A percentile compares a stretch with the other conserved stretches of the same genome.
Conservation (phyloP, 2,797 vertebrate genomes). For the Artibeus lituratus region DNA sequence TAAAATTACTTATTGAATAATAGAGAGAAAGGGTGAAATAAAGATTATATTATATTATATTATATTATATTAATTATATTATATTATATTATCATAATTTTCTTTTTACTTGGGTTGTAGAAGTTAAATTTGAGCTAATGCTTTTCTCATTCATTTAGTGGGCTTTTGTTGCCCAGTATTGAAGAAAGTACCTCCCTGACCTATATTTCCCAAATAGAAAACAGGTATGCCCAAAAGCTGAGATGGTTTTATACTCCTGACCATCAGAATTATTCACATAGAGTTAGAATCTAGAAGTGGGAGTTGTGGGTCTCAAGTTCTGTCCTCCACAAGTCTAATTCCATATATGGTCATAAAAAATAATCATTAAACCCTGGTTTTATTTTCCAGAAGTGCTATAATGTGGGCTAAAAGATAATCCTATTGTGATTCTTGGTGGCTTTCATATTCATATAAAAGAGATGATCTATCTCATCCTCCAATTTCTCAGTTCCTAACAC, state of each 20-base stretch:
- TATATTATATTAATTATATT: background rate
- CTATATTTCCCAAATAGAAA: background rate
- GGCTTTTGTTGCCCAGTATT: background rate
- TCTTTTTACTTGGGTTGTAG: background rate
- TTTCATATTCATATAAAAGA: background rate
- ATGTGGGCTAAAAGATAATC: background rate
- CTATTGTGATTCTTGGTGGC: background rate
- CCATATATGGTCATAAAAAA: background rate
- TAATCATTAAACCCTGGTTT: background rate
- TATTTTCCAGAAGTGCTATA: background rate
- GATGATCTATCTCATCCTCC: too few species aligned
- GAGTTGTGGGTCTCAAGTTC: background rate
- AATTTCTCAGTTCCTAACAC: background rate
- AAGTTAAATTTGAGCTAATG: background rate
- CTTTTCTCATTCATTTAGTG: background rate
- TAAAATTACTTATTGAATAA: background rate
- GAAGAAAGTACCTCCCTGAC: background rate
- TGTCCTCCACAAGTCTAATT: background rate
- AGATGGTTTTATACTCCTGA: background rate
- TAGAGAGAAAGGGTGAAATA: background rate
- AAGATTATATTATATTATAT: background rate
- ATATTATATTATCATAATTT: background rate
- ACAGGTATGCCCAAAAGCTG: background rate
- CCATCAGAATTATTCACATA: background rate
- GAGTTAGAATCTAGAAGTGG: background rate